Conservation (phyloP, 1,140 invertebrate species). For the Ceratosolen solmsi region DNA sequence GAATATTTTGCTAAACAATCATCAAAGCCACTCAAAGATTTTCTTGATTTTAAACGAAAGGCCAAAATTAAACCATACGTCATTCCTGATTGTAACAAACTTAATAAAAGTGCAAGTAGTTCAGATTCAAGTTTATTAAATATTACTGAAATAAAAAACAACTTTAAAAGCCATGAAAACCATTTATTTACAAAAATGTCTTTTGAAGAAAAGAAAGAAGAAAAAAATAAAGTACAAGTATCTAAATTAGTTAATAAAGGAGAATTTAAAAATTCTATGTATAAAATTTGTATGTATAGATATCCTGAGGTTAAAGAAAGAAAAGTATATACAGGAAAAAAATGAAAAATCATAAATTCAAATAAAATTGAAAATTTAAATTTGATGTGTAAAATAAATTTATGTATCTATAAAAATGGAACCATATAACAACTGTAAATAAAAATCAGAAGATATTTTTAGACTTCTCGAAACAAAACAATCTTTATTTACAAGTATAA, state of each 20-base stretch:
- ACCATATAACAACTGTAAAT: too few species aligned
- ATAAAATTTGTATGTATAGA: slow-evolving; percentile 37
- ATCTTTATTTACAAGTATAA: neutral
- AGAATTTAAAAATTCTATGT: neutral
- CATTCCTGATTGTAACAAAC: slow-evolving; percentile 37
- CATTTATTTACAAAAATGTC: slow-evolving; percentile 20
- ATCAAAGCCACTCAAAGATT: slow-evolving; percentile 36
- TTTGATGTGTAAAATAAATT: too few species aligned
- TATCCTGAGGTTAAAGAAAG: slow-evolving; percentile 23
- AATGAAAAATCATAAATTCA: slow-evolving; percentile 8
- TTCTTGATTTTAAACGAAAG: slow-evolving; percentile 44
- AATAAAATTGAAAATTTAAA: too few species aligned
- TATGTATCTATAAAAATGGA: too few species aligned
- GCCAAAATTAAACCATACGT: slow-evolving; percentile 47
- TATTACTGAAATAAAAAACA: slow-evolving; percentile 36
- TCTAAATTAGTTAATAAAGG: neutral
- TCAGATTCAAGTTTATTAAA: slow-evolving; percentile 28
- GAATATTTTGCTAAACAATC: slow-evolving; percentile 51
- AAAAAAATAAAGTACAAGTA: neutral
- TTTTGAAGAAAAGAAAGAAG: slow-evolving; percentile 32
- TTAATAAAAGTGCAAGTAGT: neutral
- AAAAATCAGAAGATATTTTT: too few species aligned
- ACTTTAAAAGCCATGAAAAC: slow-evolving; percentile 1
- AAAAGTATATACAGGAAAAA: neutral
- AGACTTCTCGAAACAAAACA: too few species aligned